These are phyloP conservation scores for Poecilia picta DNA, from an alignment of 2,797 vertebrate genomes.

Conservation along the genomic window DNA sequence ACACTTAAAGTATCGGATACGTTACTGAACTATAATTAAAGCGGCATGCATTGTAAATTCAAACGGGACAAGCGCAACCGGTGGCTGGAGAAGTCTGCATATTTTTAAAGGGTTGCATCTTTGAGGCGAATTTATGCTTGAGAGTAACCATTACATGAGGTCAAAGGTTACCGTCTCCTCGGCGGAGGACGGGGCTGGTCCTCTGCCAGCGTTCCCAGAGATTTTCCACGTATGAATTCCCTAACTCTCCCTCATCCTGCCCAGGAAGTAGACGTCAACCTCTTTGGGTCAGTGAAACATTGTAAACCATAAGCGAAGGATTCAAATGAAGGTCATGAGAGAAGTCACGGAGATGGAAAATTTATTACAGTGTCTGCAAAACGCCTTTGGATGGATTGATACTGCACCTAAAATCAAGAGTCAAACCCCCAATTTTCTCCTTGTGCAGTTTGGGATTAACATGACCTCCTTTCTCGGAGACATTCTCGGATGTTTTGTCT, in stretches of 20 bases:
- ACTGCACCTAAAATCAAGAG: slow-evolving; percentile 18
- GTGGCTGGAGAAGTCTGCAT: slow-evolving; percentile 1
- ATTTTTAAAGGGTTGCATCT: slow-evolving; percentile 17
- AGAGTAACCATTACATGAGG: slow-evolving; percentile 33
- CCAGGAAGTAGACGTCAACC: slow-evolving; percentile 55
- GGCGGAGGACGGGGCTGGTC: slow-evolving; percentile 42
- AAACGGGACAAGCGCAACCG: slow-evolving; percentile 14
- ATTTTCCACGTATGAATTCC: slow-evolving; percentile 43
- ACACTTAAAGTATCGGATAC: slow-evolving; percentile 38
- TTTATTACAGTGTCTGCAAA: slow-evolving; percentile 31
- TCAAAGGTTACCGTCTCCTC: slow-evolving; percentile 36
- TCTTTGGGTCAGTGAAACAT: slow-evolving; percentile 50
- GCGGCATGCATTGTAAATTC: slow-evolving; percentile 6
- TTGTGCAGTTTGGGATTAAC: neutral
- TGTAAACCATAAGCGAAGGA: slow-evolving; percentile 25
- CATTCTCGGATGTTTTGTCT: neutral
- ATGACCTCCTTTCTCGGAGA: neutral
- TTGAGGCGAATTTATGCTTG: slow-evolving; percentile 6
- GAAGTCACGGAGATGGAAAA: slow-evolving; percentile 49
- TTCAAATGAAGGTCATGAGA: slow-evolving; percentile 65
- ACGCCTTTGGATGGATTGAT: slow-evolving; percentile 25
- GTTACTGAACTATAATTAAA: slow-evolving; percentile 27
- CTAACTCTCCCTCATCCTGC: slow-evolving; percentile 12
- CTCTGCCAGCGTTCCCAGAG: slow-evolving; percentile 57
- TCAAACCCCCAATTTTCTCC: neutral